Evolutionary conservation across 2,888 invertebrate species (phyloP).

Genomic region (Agriotes lineatus): DNA sequence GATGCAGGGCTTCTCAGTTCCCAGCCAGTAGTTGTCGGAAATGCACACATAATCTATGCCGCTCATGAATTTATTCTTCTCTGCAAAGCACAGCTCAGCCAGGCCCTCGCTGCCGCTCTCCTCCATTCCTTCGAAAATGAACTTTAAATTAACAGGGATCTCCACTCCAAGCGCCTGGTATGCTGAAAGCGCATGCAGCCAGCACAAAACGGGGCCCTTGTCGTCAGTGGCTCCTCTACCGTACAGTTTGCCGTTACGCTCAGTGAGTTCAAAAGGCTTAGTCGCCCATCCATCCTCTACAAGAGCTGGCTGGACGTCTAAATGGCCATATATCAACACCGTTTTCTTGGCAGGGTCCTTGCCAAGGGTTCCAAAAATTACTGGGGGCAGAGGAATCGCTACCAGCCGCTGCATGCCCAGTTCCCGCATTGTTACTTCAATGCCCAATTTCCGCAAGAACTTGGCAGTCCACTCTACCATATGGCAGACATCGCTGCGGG

Average conservation of each 20-base stretch:
- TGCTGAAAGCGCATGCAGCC: slow-evolving; percentile 94
- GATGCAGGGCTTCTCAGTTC: slow-evolving; percentile 95
- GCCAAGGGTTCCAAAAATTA: slow-evolving; percentile 84
- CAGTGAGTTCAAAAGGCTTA: slow-evolving; percentile 92
- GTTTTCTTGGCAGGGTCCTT: slow-evolving; percentile 90
- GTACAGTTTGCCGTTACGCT: slow-evolving; percentile 89
- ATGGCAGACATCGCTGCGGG: slow-evolving; percentile 81
- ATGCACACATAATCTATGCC: slow-evolving; percentile 97
- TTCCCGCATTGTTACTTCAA: slow-evolving; percentile 77
- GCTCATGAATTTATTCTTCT: slow-evolving; percentile 83
- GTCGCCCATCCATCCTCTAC: slow-evolving; percentile 95
- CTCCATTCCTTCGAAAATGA: slow-evolving; percentile 98
- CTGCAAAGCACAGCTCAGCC: slow-evolving; percentile 81
- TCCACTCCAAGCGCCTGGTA: slow-evolving; percentile 75
- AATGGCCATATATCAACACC: slow-evolving; percentile 94
- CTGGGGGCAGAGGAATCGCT: slow-evolving; percentile 86
- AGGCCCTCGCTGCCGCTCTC: slow-evolving; percentile 97
- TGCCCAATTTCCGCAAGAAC: slow-evolving; percentile 78
- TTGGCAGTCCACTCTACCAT: slow-evolving; percentile 89
- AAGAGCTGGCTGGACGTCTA: slow-evolving; percentile 97
- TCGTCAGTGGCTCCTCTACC: slow-evolving; percentile 93
- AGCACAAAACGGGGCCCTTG: slow-evolving; percentile 92
- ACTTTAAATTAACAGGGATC: slow-evolving; percentile 84
- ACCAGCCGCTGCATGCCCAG: too few relatives aligned
- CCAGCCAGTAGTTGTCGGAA: slow-evolving; percentile 99